These are phyloP conservation scores for Thryonomys swinderianus DNA, from an alignment of 2,113 vertebrate genomes.

Conservation along the genomic window DNA sequence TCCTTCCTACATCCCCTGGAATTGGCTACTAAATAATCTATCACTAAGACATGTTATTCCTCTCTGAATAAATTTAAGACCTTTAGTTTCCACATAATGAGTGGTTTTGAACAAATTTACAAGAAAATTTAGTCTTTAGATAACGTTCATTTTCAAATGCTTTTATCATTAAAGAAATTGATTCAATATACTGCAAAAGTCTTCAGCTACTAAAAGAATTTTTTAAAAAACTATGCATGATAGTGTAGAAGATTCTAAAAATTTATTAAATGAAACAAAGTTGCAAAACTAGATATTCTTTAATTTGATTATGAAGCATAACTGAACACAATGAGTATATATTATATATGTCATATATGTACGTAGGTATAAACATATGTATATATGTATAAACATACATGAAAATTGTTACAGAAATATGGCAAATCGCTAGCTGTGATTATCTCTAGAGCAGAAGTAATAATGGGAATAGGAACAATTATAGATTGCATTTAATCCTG, in stretches of 20 bases:
- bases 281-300: neutral
- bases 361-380: too few species aligned
- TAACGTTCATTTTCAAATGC: neutral
- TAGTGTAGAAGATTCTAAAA: neutral
- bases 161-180: conserved; percentile 22
- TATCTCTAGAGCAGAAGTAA: neutral
- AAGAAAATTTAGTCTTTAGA: neutral
- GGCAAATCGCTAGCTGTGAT: neutral
- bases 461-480: neutral
- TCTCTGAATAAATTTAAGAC: neutral
- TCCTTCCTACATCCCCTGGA: neutral
- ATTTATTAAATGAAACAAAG: neutral
- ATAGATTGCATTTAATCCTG: neutral
- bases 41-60: too few species aligned
- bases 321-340: neutral
- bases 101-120: conserved; percentile 3
- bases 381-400: neutral
- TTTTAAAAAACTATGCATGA: neutral
- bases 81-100: neutral
- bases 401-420: neutral
- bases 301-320: neutral
- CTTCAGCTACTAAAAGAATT: neutral
- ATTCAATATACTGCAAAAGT: neutral
- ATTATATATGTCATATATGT: too few species aligned
- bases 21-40: neutral